phyloP scores from a whole-genome alignment of 37 sponge, comb jelly and placozoan genomes.

The Aphrocallistes beatrix region DNA sequence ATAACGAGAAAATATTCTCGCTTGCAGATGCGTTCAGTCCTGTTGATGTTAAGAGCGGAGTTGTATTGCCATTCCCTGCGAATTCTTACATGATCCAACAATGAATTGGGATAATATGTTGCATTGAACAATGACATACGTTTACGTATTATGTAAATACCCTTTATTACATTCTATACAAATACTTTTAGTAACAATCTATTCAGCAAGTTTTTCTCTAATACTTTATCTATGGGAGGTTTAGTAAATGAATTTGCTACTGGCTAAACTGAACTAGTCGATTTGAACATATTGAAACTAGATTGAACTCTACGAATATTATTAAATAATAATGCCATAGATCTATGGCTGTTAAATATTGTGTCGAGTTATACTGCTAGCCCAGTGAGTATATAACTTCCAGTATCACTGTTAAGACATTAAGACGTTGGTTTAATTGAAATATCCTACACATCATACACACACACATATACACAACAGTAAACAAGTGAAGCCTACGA shows the following conservation, averaged over 20 bases:
- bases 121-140: too few species aligned
- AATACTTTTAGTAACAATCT: neutral
- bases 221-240: neutral
- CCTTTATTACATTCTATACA: too few species aligned
- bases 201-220: neutral
- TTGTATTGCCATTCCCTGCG: too few species aligned
- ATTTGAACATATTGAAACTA: neutral
- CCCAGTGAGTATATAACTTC: conserved; percentile 17
- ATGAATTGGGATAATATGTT: too few species aligned
- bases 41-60: too few species aligned
- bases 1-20: too few species aligned
- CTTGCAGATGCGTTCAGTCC: too few species aligned
- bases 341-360: neutral
- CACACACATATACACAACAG: neutral
- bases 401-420: neutral
- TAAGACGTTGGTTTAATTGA: neutral
- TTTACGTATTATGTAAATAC: too few species aligned
- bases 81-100: too few species aligned
- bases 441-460: conserved; percentile 1
- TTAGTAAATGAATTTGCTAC: neutral
- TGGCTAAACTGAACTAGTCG: neutral
- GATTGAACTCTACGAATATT: conserved; percentile 5
- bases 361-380: neutral
- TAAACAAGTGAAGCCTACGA: neutral
- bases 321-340: too few species aligned